These are phyloP conservation scores for Cassiopea andromeda DNA, from an alignment of 30 jellyfish, hydroid and myxozoan genomes.

Conservation along the genomic window DNA sequence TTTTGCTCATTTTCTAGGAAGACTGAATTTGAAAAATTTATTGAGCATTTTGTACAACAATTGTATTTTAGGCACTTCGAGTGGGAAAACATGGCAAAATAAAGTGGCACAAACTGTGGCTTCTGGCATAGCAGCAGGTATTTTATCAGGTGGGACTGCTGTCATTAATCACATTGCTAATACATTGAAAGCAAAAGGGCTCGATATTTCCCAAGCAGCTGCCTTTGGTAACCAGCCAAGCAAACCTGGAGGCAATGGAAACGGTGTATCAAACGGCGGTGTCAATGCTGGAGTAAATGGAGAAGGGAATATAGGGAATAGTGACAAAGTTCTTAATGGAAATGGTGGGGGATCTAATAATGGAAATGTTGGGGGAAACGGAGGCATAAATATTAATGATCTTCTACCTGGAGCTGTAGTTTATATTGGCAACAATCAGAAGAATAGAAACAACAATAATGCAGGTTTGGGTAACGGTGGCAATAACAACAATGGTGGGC, in stretches of 20 bases:
- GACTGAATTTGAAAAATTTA: no score
- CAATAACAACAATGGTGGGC: not conserved
- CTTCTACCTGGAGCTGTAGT: slow-evolving; percentile 1
- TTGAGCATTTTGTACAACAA: not conserved
- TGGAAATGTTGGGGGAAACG: slow-evolving; percentile 21
- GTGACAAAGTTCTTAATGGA: slow-evolving; percentile 5
- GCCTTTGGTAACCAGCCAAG: slow-evolving; percentile 3
- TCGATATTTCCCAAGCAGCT: slow-evolving; percentile 23
- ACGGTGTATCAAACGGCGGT: slow-evolving; percentile 16
- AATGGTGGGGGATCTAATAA: slow-evolving; percentile 34
- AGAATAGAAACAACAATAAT: not conserved
- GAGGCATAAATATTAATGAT: slow-evolving; percentile 48
- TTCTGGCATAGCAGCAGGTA: slow-evolving; percentile 97
- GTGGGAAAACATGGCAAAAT: slow-evolving; percentile 60
- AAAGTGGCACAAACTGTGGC: slow-evolving; percentile 95
- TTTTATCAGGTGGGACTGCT: slow-evolving; percentile 91
- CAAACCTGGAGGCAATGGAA: slow-evolving; percentile 23
- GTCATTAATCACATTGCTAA: slow-evolving; percentile 68
- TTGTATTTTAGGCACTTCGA: slow-evolving; percentile 19
- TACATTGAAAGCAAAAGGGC: slow-evolving; percentile 64
- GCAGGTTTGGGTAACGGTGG: not conserved
- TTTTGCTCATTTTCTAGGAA: no score
- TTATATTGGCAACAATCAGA: not conserved
- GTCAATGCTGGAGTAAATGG: slow-evolving; percentile 35
- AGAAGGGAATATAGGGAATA: slow-evolving; percentile 33